Evolutionary conservation across 2,888 invertebrate species (phyloP), one percentile per base, ranked within the genome.

Genomic region (Chloroclystis v-ata): DNA sequence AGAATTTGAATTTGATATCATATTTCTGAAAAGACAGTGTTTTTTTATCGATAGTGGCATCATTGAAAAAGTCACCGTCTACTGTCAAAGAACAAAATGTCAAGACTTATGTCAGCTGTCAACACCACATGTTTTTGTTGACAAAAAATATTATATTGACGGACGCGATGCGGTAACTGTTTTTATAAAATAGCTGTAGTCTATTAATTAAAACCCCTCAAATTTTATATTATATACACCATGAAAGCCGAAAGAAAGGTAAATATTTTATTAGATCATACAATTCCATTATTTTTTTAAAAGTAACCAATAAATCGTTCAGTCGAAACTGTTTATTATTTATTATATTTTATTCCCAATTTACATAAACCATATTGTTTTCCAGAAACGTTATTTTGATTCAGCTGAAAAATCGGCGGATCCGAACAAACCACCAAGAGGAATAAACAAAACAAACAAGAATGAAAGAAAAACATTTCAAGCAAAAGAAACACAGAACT

Each of bases 311-410:
- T n/a, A n/a, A n/a, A n/a, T n/a, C n/a, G n/a, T n/a, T n/a, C n/a
- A n/a, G n/a, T n/a, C n/a, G n/a, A n/a, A n/a, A n/a, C n/a, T n/a
- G n/a, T n/a, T n/a, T n/a, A n/a, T n/a, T n/a, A n/a, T 20, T 26
- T 26, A 26, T 26, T 6, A 14, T 2, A 9, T 1, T 32, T 7
- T 14, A 2, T 35, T 10, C 20, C 5, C 20, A 20, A 20, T 20
- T 5, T 20, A 20, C 20, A 20, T 20, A 4, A n/a, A n/a, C n/a
- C n/a, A n/a, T n/a, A n/a, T n/a, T n/a, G n/a, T 20, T 14, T 54
- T 56, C 37, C 47, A 54, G 40, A 61, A 69, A 55, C 73, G 82
- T 14, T 83, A 84, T 61, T 84, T 81, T 53, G 69, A 75, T 37
- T 39, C 57, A 29, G 63, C 67, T 37, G 54, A 54, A 16, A 39